Evolutionary conservation across 2,797 vertebrate species (phyloP), one percentile per base, ranked within the genome.

Genomic region (Botia almorhae): DNA sequence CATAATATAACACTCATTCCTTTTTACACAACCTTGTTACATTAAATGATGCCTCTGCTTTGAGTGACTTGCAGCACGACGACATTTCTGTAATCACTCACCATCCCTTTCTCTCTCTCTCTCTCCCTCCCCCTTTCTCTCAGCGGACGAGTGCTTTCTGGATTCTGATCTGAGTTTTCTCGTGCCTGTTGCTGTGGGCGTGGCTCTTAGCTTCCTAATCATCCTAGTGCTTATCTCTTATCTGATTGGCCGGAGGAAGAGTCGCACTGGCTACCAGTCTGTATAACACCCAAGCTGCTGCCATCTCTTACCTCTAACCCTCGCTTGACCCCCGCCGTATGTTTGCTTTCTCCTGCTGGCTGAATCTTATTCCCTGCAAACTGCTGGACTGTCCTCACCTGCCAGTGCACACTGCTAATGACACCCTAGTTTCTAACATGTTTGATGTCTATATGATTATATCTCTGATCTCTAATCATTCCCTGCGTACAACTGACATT

Each of bases 161-260:
- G 96, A 97, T 91, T 94, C 96, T 96, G 96, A 98, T 93, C 95
- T 98, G 94, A 98, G 95, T 94, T 98, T 97, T 96, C 94, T 99
- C 93, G 97, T 99, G 90, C 96, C 97, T 88, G 94, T 98, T 82
- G 95, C 96, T 82, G 96, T 99, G 91, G 97, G 97, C 33, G 90
- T 97, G 92, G 94, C 95, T 0, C 95, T 98, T 90, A 95, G 96
- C 92, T 96, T 98, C 94, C 95, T 98, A 93, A 96, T 98, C 92
- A 93, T 98, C 94, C 95, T 97, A 91, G 96, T 97, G 86, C 96
- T 98, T 94, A 93, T 98, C 92, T 98, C 96, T 94, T 98, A 96
- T 80, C 89, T 98, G 91, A 96, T 98, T 95, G 97, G 96, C 91
- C 95, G 95, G 93, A 95, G 95, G 92, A 99, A 98, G 95, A 97